phyloP scores from a whole-genome alignment of 2,888 invertebrate species.

The Orthonevra nobilis region DNA sequence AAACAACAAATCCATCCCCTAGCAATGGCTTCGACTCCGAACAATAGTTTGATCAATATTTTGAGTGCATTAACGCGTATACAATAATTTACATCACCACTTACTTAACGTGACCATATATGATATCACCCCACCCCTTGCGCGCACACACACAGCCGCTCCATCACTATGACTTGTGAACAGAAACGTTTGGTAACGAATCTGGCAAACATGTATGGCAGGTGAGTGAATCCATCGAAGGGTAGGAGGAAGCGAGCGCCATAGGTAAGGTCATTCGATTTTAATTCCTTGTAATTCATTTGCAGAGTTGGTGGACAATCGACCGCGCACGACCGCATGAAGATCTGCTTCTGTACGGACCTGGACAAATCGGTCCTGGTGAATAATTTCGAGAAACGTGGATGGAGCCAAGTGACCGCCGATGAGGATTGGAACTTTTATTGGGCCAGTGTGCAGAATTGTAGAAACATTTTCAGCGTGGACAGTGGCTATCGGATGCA shows the following conservation, averaged over 20 bases:
- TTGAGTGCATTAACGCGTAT: slow-evolving; percentile 31
- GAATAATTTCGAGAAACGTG: slow-evolving; percentile 94
- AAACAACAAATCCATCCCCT: slow-evolving; percentile 1
- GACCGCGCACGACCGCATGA: slow-evolving; percentile 74
- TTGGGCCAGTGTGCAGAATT: slow-evolving; percentile 96
- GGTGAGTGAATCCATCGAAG: slow-evolving; percentile 72
- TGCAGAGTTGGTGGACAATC: slow-evolving; percentile 71
- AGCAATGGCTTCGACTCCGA: not conserved
- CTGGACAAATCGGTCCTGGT: slow-evolving; percentile 96
- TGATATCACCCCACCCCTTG: slow-evolving; percentile 6
- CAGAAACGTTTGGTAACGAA: slow-evolving; percentile 73
- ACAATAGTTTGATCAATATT: slow-evolving; percentile 48
- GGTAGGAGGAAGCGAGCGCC: not conserved
- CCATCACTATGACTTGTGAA: slow-evolving; percentile 64
- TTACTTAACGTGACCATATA: slow-evolving; percentile 26
- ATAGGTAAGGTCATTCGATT: slow-evolving; percentile 16
- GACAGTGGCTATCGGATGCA: slow-evolving; percentile 95
- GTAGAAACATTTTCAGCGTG: slow-evolving; percentile 93
- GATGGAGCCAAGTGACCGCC: slow-evolving; percentile 90
- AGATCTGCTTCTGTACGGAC: slow-evolving; percentile 79
- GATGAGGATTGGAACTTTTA: slow-evolving; percentile 98
- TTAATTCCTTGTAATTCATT: slow-evolving; percentile 34
- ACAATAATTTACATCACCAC: slow-evolving; percentile 34
- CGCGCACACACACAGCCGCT: not conserved
- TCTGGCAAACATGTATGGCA: slow-evolving; percentile 80